Base-by-base conservation (phyloP, 2,113 vertebrate genomes). In the Mionectes macconnelli region DNA sequence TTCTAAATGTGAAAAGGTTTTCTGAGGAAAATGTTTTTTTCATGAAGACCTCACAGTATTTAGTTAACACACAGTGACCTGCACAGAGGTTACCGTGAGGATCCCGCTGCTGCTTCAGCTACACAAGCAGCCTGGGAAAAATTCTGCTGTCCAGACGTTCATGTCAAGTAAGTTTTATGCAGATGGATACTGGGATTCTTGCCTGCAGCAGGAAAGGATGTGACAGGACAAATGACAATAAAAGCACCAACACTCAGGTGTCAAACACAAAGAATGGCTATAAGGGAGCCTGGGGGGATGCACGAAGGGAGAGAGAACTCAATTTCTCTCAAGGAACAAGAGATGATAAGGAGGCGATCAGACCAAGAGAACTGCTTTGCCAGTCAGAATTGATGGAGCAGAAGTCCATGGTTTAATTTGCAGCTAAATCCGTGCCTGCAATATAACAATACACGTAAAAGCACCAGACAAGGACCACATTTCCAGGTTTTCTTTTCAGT, bases 1-100 rank as follows among this genome's bases (percentile, higher is more conserved):
- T 95, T 97, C 92, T 57, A 93, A 97, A 96, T 10, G 62, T 79
- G 90, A 94, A 93, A 93, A 87, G 96, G 86, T 89, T 96, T 95
- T 95, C 80, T 75, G 79, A 89, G 88, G 49, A 84, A 96, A 97
- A 79, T 9, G 90, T 0, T 35, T 75, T 91, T 96, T 89, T 87
- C 92, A 95, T 60, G 60, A 94, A 86, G 66, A 86, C 79, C 69
- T 88, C 25, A 8, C 52, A 60, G 73, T 52, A 60, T 75, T 49
- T 12, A 76, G 72, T 80, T 91, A 83, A 69, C 55, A 66, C 23
- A 53, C 7, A 80, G 82, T 68, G 73, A 94, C 70, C 82, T 85
- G 63, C 79, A 88, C 49, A 20, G 83, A 94, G 60, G 76, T 39
- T 93, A 73, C 69, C 42, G 1, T 13, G 93, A 90, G 74, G 52